phyloP scores from a whole-genome alignment of 1,140 invertebrate genomes.

The Probaryconus sp. region DNA sequence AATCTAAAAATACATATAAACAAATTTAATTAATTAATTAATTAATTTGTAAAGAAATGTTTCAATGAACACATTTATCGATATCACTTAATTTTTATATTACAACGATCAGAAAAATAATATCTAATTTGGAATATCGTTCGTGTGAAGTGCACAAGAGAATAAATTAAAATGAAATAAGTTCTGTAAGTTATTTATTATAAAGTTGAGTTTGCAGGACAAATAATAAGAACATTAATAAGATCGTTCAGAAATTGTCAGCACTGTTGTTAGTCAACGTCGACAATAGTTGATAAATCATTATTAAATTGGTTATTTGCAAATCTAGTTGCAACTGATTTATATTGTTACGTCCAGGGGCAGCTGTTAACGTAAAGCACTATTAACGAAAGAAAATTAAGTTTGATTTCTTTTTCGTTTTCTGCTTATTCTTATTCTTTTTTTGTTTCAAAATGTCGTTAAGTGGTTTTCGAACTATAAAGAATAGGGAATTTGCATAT shows the following conservation, averaged over 20 bases:
- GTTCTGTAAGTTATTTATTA: too few relatives aligned
- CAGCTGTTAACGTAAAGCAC: background rate
- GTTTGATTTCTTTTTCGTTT: background rate
- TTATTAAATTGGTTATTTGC: background rate
- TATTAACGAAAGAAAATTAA: conserved; percentile 13
- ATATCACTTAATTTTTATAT: too few relatives aligned
- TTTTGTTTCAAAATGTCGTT: conserved; percentile 3
- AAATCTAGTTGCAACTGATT: conserved; percentile 1
- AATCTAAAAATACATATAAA: conserved; percentile 1
- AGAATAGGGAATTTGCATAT: conserved; percentile 20
- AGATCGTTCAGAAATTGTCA: conserved; percentile 6
- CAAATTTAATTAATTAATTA: too few relatives aligned
- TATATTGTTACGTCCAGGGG: conserved; percentile 7
- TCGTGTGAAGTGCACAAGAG: too few relatives aligned
- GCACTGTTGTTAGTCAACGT: conserved; percentile 13
- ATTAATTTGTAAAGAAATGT: too few relatives aligned
- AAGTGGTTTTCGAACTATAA: conserved; percentile 5
- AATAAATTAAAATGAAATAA: too few relatives aligned
- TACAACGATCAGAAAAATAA: too few relatives aligned
- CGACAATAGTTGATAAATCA: conserved; percentile 9
- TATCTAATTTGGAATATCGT: too few relatives aligned
- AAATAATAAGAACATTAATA: too few relatives aligned
- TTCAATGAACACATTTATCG: too few relatives aligned
- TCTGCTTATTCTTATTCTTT: conserved; percentile 3
- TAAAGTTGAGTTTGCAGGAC: too few relatives aligned